Conservation (phyloP, 2,113 vertebrate species). For the Scolopax mira region DNA sequence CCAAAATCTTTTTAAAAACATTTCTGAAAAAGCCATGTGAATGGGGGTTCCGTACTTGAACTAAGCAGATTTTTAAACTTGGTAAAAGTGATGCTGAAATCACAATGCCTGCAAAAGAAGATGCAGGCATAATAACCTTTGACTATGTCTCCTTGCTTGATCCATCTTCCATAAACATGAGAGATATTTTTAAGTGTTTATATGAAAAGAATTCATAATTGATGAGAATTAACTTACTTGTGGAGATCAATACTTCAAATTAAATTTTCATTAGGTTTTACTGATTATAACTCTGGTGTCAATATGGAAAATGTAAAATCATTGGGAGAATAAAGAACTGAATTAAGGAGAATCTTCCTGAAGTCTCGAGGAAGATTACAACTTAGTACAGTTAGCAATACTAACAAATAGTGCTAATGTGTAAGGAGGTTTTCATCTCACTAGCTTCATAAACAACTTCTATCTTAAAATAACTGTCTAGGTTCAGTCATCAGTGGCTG, state of each 20-base stretch:
- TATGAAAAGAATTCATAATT: neutral
- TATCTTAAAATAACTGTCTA: neutral
- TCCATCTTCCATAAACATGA: neutral
- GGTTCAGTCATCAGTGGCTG: neutral
- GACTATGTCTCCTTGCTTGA: neutral
- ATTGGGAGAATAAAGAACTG: neutral
- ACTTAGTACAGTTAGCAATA: neutral
- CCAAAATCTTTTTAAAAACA: neutral
- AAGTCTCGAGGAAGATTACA: neutral
- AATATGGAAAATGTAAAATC: neutral
- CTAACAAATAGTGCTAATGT: neutral
- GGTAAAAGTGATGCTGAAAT: neutral
- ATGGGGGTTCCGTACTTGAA: neutral
- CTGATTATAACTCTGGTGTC: neutral
- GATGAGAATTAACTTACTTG: neutral
- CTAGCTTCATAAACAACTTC: neutral
- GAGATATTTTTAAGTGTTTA: neutral
- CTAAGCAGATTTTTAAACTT: neutral
- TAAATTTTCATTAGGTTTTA: neutral
- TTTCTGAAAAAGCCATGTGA: neutral
- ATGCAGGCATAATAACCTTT: neutral
- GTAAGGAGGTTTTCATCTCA: neutral
- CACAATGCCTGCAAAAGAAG: neutral
- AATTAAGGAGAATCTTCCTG: no score
- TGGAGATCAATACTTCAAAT: neutral